Evolutionary conservation across 2,113 vertebrate genomes (phyloP).

Genomic region (Nothocercus nigrocapillus): DNA sequence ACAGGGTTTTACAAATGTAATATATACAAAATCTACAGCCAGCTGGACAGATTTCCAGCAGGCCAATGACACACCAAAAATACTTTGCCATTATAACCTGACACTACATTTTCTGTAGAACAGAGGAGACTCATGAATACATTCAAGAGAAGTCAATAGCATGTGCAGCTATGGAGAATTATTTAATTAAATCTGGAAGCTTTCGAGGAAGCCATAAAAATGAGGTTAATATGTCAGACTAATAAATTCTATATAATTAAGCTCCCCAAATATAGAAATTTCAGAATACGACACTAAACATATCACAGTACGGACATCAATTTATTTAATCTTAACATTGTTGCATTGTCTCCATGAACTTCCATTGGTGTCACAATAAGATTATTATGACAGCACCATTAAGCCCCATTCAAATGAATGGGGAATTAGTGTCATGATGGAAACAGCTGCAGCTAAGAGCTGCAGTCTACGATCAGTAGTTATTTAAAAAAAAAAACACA

Average conservation of each 20-base stretch:
- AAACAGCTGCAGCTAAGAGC: slow-evolving; percentile 72
- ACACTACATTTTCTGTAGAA: background rate
- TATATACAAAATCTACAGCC: background rate
- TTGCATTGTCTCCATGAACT: slow-evolving; percentile 69
- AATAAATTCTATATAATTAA: slow-evolving; percentile 73
- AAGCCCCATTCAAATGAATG: slow-evolving; percentile 70
- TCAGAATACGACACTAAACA: slow-evolving; percentile 64
- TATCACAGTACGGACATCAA: slow-evolving; percentile 60
- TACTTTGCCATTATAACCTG: slow-evolving; percentile 17
- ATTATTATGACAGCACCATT: slow-evolving; percentile 73
- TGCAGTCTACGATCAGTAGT: slow-evolving; percentile 45
- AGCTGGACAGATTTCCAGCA: slow-evolving; percentile 12
- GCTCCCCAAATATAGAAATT: slow-evolving; percentile 66
- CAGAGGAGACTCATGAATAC: slow-evolving; percentile 49
- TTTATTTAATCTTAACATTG: slow-evolving; percentile 77
- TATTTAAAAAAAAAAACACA: slow-evolving; percentile 69
- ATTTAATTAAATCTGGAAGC: slow-evolving; percentile 67
- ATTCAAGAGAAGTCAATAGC: slow-evolving; percentile 56
- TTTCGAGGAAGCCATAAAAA: slow-evolving; percentile 62
- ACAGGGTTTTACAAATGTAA: background rate
- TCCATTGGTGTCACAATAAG: slow-evolving; percentile 70
- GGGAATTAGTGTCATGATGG: slow-evolving; percentile 72
- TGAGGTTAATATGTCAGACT: slow-evolving; percentile 72
- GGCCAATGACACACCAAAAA: slow-evolving; percentile 1
- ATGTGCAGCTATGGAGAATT: slow-evolving; percentile 42